Base-by-base conservation (phyloP, 2,113 vertebrate genomes). In the Circaetus gallicus region DNA sequence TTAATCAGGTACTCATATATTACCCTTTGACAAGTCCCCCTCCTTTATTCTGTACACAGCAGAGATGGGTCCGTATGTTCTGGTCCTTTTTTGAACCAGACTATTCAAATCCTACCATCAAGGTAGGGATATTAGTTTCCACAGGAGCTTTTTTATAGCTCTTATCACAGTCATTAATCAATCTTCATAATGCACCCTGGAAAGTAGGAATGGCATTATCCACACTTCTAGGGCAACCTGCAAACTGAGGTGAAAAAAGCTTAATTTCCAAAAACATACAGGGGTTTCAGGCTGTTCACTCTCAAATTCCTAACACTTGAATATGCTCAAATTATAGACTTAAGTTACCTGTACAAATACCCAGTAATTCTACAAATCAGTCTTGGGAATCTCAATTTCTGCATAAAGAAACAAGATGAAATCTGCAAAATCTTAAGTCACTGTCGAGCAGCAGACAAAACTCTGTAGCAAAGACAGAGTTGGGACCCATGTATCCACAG, bases 401-500 rank as follows among this genome's bases (percentile, higher is more conserved):
- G 42, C 6, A 66, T 17, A 70, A 72, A 66, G 22, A 82, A 90
- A 76, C 16, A 82, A 53, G 74, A 80, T 16, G 22, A 92, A 93
- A 49, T 55, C n/a, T 50, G 22, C 34, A 93, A 93, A 89, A 59
- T 49, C 19, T 72, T 47, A 70, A 65, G 11, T 28, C 31, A 18
- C 18, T 69, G 15, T 10, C 49, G 19, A 95, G 21, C 65, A 80
- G 89, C 34, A 89, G 42, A 84, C 16, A 67, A 83, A 89, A 66
- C 13, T 62, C 59, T 38, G 34, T 21, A 55, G 26, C 81, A 94
- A 47, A 62, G 24, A 55, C 16, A 71, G 47, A 52, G 17, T 25
- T 59, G 36, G 26, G 36, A 67, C 15, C 21, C 38, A 31, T 2
- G 3, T n/a, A 19, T 74, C 42, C 50, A 63, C 0, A 0, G 42